These are phyloP conservation scores for Rhabdornis inornatus DNA, from an alignment of 2,113 vertebrate species.

Conservation along the genomic window DNA sequence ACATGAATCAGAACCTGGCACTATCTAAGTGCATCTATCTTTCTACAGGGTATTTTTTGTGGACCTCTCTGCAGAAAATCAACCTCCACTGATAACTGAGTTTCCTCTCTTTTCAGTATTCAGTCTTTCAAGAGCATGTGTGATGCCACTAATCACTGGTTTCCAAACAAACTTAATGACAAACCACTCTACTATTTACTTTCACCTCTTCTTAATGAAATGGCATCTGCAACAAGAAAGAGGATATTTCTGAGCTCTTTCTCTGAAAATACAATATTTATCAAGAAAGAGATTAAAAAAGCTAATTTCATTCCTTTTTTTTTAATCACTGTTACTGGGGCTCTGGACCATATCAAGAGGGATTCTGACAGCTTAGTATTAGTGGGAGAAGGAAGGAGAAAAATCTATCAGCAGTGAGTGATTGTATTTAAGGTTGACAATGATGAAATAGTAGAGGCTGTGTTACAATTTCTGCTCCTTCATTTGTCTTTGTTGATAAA, in stretches of 20 bases:
- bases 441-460: constrained; percentile 42
- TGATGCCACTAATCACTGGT: background rate
- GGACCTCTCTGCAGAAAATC: background rate
- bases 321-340: background rate
- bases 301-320: background rate
- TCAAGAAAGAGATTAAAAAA: background rate
- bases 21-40: background rate
- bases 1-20: background rate
- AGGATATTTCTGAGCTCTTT: background rate
- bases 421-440: constrained; percentile 65
- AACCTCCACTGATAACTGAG: background rate
- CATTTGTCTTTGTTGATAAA: constrained; percentile 74
- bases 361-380: constrained; percentile 5
- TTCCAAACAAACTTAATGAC: background rate
- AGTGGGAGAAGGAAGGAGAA: background rate
- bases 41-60: background rate
- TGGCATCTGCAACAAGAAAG: background rate
- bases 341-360: background rate
- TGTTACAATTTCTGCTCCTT: constrained; percentile 59
- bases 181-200: background rate
- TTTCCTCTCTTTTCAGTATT: background rate
- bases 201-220: background rate
- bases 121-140: background rate
- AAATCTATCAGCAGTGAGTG: constrained; percentile 50
- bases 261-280: background rate